Conservation (phyloP, 2,797 vertebrate genomes). For the Malurus leucopterus region DNA sequence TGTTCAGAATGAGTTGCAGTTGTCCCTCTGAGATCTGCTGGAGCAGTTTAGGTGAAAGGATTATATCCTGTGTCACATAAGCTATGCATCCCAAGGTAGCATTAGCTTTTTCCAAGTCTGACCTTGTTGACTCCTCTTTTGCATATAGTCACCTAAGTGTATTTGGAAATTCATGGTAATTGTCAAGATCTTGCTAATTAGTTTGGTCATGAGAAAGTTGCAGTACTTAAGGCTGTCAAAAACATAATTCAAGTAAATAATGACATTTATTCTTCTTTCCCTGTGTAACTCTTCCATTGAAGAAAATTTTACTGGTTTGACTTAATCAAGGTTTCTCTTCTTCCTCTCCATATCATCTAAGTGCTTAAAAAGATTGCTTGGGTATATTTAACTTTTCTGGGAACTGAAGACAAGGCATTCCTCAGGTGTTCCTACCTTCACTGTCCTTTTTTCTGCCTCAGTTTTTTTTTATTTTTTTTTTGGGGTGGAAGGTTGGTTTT, state of each 20-base stretch:
- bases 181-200: not conserved
- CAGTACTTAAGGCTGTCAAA: not conserved
- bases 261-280: not conserved
- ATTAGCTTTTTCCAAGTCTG: conserved; percentile 12
- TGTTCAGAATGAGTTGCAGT: not conserved
- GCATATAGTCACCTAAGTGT: not conserved
- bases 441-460: not conserved
- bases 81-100: not conserved
- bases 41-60: conserved; percentile 1
- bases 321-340: not conserved
- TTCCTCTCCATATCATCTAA: not conserved
- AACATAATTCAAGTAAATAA: not conserved
- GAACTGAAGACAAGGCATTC: not conserved
- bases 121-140: conserved; percentile 6
- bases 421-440: not conserved
- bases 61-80: conserved; percentile 31
- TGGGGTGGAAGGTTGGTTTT: not conserved
- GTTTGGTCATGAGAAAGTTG: not conserved
- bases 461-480: not conserved
- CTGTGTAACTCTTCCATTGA: not conserved
- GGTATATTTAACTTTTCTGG: not conserved
- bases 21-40: not conserved
- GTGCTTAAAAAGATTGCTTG: not conserved
- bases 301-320: not conserved
- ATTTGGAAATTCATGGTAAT: not conserved